Evolutionary conservation across 2,113 vertebrate species (phyloP).

Genomic region (Corythornis vintsioides): DNA sequence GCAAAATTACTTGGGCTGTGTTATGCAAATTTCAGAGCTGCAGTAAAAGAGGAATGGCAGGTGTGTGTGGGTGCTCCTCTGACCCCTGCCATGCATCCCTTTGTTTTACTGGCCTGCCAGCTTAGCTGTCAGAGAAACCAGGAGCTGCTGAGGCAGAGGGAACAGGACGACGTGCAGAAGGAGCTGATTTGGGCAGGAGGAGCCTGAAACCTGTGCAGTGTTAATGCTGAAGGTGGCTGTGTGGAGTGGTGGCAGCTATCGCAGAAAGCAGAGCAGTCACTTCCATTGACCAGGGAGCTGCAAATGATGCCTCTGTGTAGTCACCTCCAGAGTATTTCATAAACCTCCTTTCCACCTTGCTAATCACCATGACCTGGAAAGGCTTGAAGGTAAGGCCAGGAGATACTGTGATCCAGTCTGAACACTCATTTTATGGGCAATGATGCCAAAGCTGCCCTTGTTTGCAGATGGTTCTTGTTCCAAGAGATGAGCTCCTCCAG

Average conservation of each 20-base stretch:
- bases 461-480: not conserved
- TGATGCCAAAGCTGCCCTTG: not conserved
- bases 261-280: not conserved
- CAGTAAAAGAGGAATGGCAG: not conserved
- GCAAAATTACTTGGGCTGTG: not conserved
- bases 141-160: not conserved
- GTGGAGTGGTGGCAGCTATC: not conserved
- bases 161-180: not conserved
- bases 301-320: not conserved
- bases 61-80: not conserved
- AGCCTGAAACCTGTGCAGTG: not conserved
- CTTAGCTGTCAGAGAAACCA: not conserved
- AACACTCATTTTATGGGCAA: not conserved
- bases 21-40: not conserved
- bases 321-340: not conserved
- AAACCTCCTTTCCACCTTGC: not conserved
- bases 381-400: not conserved
- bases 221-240: not conserved
- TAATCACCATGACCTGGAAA: not conserved
- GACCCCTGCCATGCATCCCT: not conserved
- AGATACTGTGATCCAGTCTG: not conserved
- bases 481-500: not conserved
- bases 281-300: not conserved
- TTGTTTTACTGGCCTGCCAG: not conserved
- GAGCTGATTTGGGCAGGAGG: slow-evolving; percentile 2